Percentiles rank a stretch among this genome's conserved stretches.
Conservation (phyloP, 2,797 vertebrate genomes). For the Caiman crocodilus region DNA sequence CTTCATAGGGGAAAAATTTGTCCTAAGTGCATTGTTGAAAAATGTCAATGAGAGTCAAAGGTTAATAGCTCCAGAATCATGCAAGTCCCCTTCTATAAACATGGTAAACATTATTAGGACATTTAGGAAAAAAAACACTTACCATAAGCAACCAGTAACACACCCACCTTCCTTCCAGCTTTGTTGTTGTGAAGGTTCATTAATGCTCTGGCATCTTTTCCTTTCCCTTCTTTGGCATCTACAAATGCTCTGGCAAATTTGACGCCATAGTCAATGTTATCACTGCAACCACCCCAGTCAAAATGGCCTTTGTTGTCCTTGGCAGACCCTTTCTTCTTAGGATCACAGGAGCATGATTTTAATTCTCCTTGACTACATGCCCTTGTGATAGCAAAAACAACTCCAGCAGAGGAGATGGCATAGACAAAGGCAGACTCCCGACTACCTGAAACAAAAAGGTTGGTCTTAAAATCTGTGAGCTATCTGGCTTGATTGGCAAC, state of each 20-base stretch:
- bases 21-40: constrained; percentile 10
- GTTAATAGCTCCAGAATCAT: not conserved
- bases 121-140: not conserved
- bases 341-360: constrained; percentile 95
- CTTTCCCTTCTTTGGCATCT: constrained; percentile 92
- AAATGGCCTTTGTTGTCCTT: constrained; percentile 90
- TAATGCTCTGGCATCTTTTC: constrained; percentile 91
- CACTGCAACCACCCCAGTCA: constrained; percentile 97
- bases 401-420: constrained; percentile 95
- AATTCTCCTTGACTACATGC: constrained; percentile 96
- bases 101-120: not conserved
- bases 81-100: not conserved
- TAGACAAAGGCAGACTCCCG: constrained; percentile 96
- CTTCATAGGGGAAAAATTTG: not conserved
- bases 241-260: constrained; percentile 93
- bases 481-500: not conserved
- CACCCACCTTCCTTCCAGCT: constrained; percentile 92
- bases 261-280: constrained; percentile 93
- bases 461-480: not conserved
- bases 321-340: constrained; percentile 90
- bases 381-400: constrained; percentile 93
- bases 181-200: constrained; percentile 98
- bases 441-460: constrained; percentile 86
- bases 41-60: not conserved
- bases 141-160: not conserved